A percentile compares a stretch with the other conserved stretches of the same genome.
phyloP scores from a whole-genome alignment of 2,888 invertebrate genomes.

The Netelia virgata region DNA sequence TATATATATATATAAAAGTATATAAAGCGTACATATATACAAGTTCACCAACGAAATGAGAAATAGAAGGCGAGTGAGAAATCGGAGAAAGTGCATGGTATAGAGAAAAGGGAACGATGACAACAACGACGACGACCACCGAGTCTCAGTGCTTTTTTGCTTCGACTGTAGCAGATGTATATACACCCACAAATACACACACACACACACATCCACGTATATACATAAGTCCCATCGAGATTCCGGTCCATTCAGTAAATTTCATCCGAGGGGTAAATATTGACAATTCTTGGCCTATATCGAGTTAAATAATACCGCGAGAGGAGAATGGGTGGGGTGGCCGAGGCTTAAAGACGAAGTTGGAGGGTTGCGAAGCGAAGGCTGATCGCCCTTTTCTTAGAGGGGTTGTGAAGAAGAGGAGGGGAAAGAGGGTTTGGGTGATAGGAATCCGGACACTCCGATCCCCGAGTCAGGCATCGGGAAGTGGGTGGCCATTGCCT shows the following conservation, averaged over 20 bases:
- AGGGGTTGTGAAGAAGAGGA: neutral
- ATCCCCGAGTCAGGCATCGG: conserved; percentile 8
- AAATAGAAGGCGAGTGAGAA: too few relatives aligned
- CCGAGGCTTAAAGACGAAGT: conserved; percentile 24
- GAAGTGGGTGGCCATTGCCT: conserved; percentile 19
- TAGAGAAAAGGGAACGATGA: neutral
- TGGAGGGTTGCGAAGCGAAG: conserved; percentile 52
- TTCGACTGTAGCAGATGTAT: neutral
- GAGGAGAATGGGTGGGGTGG: neutral
- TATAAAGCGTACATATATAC: too few relatives aligned
- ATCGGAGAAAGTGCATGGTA: neutral
- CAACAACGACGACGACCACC: neutral
- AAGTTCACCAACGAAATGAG: too few relatives aligned
- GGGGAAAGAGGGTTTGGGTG: neutral
- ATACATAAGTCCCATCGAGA: conserved; percentile 43
- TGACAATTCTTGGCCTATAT: conserved; percentile 70
- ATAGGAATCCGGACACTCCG: neutral
- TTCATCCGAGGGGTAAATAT: conserved; percentile 70
- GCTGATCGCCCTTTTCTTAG: conserved; percentile 28
- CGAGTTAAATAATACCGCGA: conserved; percentile 69
- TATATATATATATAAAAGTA: too few relatives aligned
- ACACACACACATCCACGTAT: neutral
- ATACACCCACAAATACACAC: neutral
- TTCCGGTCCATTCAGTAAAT: conserved; percentile 67
- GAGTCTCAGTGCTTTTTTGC: neutral